Base-by-base conservation (phyloP, 2,113 vertebrate genomes). In the Albula glossodonta region DNA sequence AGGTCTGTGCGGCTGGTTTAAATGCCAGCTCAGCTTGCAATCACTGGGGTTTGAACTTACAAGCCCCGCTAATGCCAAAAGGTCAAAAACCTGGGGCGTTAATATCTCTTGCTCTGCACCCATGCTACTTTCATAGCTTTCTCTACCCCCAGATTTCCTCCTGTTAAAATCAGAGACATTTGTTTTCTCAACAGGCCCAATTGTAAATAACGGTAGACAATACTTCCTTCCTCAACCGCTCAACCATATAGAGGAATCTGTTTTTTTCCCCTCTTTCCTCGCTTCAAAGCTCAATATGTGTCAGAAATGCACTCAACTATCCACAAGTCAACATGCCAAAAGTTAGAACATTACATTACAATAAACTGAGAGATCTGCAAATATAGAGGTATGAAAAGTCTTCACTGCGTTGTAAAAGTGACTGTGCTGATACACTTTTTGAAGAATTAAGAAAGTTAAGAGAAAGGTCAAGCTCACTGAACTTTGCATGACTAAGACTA, bases 51-150 rank as follows among this genome's bases (percentile, higher is more conserved):
- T 94, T 94, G 92, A 95, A 94, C 91, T 93, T 88, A 88, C 91
- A 93, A 88, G 91, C 91, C 90, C 92, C 93, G 17, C 90, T 90
- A 90, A 91, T 93, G 92, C 88, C 89, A 87, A 89, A 88, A 93
- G 94, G 94, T 96, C 93, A 95, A 93, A 89, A 93, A 93, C 92
- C 90, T 90, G 91, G 90, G 89, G 79, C 89, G 89, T 91, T 94
- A 90, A 91, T 87, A 89, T 85, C 25, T 88, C 89, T 66, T 51
- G 51, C 74, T 82, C 85, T 89, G 86, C 90, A 51, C 53, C 89
- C 89, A 15, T 41, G 31, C 25, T 63, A 17, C 56, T 49, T 51
- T 85, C 78, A 81, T 49, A 66, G 79, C 53, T 51, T 90, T 90
- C 89, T 91, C 92, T 86, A 82, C 63, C 53, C 88, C 87, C 57